Base-by-base conservation (phyloP, 2,113 vertebrate species). In the Tychaedon coryphoeus region DNA sequence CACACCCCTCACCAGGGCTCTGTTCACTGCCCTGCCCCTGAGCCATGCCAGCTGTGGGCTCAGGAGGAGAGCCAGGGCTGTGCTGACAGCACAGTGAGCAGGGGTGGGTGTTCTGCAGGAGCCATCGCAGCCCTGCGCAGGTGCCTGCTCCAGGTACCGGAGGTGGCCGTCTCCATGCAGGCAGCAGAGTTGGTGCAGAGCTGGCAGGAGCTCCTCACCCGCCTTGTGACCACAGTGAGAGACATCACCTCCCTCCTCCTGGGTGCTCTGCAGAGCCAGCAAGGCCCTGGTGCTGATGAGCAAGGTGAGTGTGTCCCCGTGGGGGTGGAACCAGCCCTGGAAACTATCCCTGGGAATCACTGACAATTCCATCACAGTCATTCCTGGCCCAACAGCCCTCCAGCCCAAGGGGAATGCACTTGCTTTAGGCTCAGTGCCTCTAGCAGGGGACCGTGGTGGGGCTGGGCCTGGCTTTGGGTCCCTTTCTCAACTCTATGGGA, bases 211-310 rank as follows among this genome's bases (percentile, higher is more conserved):
- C 88, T 98, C 40, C 74, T 99, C 22, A 53, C 97, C 64, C 3
- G 3, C 34, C 96, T 99, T 3, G 95, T 99, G 80, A 97, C 22
- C 51, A 91, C 80, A 0, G 24, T 43, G 4, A 92, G 97, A 79
- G 98, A 98, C 40, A 96, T 98, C 71, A 97, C 98, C 62, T 91
- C 97, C 66, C 97, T 99, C 64, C 97, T 99, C 24, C 95, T 99
- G 36, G 94, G 98, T 2, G 95, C 98, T 72, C 96, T 99, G 58
- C 98, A 98, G 42, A 98, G 98, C 94, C 97, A 97, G 40, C 96
- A 64, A 53, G 73, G 96, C 14, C 76, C 92, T 0, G 42, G 66
- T 4, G 19, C 74, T 3, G 60, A 95, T 15, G 96, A 98, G 42
- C 97, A 96, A 88, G 98, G 97, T 97, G 48, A 95, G 94, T 0